Evolutionary conservation across 2,113 vertebrate species (phyloP).

Genomic region (Microtus richardsoni): DNA sequence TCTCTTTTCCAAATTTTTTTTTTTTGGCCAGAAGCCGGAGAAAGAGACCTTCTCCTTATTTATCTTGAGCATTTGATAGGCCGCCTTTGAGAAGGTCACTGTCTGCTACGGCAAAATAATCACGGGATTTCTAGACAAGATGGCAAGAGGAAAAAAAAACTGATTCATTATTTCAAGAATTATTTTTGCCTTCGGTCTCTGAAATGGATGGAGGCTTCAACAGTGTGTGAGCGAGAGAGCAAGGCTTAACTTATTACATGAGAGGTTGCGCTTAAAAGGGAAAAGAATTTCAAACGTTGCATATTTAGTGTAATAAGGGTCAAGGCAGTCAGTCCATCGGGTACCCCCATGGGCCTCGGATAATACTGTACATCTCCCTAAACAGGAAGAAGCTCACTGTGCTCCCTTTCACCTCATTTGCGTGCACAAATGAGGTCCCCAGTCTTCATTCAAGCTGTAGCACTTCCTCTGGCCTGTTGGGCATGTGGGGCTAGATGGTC

Average conservation of each 20-base stretch:
- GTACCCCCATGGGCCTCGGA: constrained; percentile 74
- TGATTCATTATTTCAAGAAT: constrained; percentile 87
- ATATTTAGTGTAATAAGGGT: constrained; percentile 85
- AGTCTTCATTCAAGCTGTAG: background rate
- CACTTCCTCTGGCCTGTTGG: background rate
- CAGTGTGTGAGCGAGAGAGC: constrained; percentile 75
- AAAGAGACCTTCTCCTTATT: constrained; percentile 80
- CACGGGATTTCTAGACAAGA: constrained; percentile 82
- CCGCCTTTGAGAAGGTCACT: constrained; percentile 83
- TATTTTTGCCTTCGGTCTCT: constrained; percentile 81
- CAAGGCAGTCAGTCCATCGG: constrained; percentile 58
- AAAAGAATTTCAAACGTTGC: constrained; percentile 83
- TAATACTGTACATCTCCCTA: constrained; percentile 68
- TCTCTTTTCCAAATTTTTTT: constrained; percentile 71
- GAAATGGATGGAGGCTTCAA: constrained; percentile 85
- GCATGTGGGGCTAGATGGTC: background rate
- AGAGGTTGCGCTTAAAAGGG: constrained; percentile 83
- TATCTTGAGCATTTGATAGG: constrained; percentile 80
- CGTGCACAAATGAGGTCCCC: constrained; percentile 69
- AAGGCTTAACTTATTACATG: constrained; percentile 82
- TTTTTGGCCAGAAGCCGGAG: constrained; percentile 76
- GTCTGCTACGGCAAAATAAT: constrained; percentile 86
- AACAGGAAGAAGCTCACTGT: constrained; percentile 38
- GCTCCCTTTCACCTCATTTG: constrained; percentile 63
- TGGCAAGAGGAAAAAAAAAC: constrained; percentile 75